Evolutionary conservation across 2,113 vertebrate genomes (phyloP).

Genomic region (Notiomystis cincta): DNA sequence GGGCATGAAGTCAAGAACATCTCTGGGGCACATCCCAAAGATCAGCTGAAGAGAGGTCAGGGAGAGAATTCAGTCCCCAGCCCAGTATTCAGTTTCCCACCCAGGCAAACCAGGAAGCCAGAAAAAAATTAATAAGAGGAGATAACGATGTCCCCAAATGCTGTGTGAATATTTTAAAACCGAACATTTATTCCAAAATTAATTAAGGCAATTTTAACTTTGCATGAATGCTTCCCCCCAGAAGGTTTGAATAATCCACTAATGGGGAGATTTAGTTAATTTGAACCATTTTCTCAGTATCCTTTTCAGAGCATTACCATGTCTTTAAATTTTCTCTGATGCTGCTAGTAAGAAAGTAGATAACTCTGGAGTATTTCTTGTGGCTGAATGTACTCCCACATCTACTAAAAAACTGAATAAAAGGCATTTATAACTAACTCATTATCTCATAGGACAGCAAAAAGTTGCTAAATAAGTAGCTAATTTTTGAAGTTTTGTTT

Average conservation of each 20-base stretch:
- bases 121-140: background rate
- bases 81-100: background rate
- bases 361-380: background rate
- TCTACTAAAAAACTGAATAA: background rate
- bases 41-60: background rate
- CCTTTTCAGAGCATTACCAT: background rate
- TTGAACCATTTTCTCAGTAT: background rate
- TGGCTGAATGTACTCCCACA: background rate
- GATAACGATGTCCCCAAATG: background rate
- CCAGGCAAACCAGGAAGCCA: background rate
- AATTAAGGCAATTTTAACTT: background rate
- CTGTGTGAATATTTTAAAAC: background rate
- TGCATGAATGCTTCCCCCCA: background rate
- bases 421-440: background rate
- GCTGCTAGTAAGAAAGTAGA: background rate
- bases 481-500: background rate
- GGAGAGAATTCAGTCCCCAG: background rate
- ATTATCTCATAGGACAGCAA: background rate
- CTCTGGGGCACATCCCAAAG: background rate
- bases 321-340: background rate
- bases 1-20: background rate
- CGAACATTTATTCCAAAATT: background rate
- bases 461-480: background rate
- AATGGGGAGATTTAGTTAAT: background rate
- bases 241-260: background rate